Conservation (phyloP, 1,140 invertebrate species). For the Atopsyche davidsoni region DNA sequence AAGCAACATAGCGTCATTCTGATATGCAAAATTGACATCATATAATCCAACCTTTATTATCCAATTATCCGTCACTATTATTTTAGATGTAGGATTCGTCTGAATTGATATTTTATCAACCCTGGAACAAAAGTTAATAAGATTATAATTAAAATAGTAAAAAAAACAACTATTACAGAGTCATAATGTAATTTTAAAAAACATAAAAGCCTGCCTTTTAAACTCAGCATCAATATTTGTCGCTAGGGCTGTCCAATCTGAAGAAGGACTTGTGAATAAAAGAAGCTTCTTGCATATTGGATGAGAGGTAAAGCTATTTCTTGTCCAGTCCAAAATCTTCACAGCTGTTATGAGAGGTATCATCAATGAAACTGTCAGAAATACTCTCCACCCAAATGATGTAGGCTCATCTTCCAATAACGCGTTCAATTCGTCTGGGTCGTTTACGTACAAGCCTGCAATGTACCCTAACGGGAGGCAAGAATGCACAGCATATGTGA, state of each 20-base stretch:
- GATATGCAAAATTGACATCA: slow-evolving; percentile 65
- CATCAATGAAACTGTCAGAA: slow-evolving; percentile 36
- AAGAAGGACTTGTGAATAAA: slow-evolving; percentile 55
- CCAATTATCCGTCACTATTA: slow-evolving; percentile 82
- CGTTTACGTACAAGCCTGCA: slow-evolving; percentile 34
- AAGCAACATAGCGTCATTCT: slow-evolving; percentile 68
- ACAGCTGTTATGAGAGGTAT: slow-evolving; percentile 37
- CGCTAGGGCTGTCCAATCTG: slow-evolving; percentile 62
- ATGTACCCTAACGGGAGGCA: slow-evolving; percentile 64
- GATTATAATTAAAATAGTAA: neutral
- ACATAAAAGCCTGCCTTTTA: slow-evolving; percentile 48
- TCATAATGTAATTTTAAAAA: neutral
- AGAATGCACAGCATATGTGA: slow-evolving; percentile 63
- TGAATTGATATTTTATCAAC: slow-evolving; percentile 70
- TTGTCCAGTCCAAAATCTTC: slow-evolving; percentile 59
- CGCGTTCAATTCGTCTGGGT: slow-evolving; percentile 16
- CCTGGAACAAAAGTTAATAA: slow-evolving; percentile 41
- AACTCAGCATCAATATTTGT: slow-evolving; percentile 73
- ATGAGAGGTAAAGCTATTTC: slow-evolving; percentile 63
- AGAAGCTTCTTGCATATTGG: slow-evolving; percentile 64
- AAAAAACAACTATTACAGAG: neutral
- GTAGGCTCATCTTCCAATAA: neutral
- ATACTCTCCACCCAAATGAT: slow-evolving; percentile 33
- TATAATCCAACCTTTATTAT: slow-evolving; percentile 81
- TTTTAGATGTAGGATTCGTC: slow-evolving; percentile 59